phyloP scores from a whole-genome alignment of 2,888 invertebrate genomes.

The Drosophila acutilabella region DNA sequence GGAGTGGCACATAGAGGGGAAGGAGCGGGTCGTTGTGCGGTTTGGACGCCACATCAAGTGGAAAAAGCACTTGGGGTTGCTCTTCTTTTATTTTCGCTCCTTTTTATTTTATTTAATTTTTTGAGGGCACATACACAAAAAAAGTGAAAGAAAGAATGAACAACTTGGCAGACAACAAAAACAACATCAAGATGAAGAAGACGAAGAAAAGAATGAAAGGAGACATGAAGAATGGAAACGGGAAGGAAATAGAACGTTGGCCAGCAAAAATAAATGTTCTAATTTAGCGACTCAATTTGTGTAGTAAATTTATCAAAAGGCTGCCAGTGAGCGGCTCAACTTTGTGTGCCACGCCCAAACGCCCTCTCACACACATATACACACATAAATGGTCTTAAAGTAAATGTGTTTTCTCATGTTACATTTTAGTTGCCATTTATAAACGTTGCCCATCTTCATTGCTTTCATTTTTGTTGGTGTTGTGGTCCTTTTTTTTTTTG shows the following conservation, averaged over 20 bases:
- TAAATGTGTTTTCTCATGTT: constrained; percentile 41
- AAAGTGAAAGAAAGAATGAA: constrained; percentile 27
- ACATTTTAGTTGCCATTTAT: constrained; percentile 73
- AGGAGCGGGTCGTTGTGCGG: constrained; percentile 25
- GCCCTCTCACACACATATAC: constrained; percentile 5
- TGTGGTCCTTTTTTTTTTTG: constrained; percentile 2
- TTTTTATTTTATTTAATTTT: constrained; percentile 32
- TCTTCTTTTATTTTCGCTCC: constrained; percentile 37
- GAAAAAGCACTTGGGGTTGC: constrained; percentile 78
- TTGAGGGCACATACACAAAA: constrained; percentile 26
- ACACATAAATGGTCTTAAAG: constrained; percentile 14
- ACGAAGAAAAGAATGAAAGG: constrained; percentile 5
- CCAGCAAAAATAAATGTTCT: constrained; percentile 78
- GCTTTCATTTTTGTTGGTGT: constrained; percentile 8
- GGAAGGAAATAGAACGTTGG: constrained; percentile 39
- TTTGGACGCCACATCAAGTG: constrained; percentile 75
- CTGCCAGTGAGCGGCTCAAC: constrained; percentile 49
- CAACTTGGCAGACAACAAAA: constrained; percentile 28
- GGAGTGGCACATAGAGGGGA: not conserved
- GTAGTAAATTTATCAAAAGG: constrained; percentile 81
- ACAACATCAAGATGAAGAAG: constrained; percentile 11
- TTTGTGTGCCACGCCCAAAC: constrained; percentile 59
- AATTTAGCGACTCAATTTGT: constrained; percentile 81
- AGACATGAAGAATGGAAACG: constrained; percentile 21
- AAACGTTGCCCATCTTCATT: constrained; percentile 57